Conservation (phyloP, 1,140 invertebrate species). For the Phymastichus coffea region DNA sequence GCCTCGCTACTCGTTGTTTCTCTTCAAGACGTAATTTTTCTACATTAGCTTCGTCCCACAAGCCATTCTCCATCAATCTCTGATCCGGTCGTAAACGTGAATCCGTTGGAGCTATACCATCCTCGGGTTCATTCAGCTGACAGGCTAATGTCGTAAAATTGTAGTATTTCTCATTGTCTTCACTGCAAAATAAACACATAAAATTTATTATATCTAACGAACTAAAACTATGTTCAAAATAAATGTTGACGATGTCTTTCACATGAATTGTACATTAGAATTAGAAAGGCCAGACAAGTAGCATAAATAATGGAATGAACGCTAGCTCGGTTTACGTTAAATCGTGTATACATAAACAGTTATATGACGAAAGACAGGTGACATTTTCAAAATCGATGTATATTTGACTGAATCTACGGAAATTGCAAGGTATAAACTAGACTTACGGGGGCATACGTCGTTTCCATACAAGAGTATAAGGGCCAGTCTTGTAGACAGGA, state of each 20-base stretch:
- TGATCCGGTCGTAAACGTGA: conserved; percentile 92
- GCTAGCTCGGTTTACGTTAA: too few species aligned
- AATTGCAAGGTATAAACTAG: conserved; percentile 41
- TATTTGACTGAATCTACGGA: too few species aligned
- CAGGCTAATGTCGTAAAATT: conserved; percentile 93
- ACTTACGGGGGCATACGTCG: conserved; percentile 74
- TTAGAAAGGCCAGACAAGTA: too few species aligned
- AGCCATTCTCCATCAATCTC: conserved; percentile 93
- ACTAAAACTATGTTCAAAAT: too few species aligned
- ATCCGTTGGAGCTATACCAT: conserved; percentile 93
- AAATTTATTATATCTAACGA: background rate
- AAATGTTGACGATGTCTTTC: too few species aligned
- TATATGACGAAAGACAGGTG: background rate
- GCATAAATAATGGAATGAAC: too few species aligned
- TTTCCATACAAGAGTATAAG: conserved; percentile 83
- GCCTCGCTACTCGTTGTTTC: conserved; percentile 80
- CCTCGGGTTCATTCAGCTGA: conserved; percentile 94
- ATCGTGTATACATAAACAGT: too few species aligned
- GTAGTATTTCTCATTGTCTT: conserved; percentile 80
- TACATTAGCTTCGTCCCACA: conserved; percentile 94
- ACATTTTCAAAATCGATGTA: conserved; percentile 11
- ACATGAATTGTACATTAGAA: too few species aligned
- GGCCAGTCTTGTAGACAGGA: conserved; percentile 88
- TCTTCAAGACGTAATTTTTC: conserved; percentile 92
- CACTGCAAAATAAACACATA: conserved; percentile 59